phyloP scores from a whole-genome alignment of 2,888 invertebrate species.

The Caenorhabditis sinica region DNA sequence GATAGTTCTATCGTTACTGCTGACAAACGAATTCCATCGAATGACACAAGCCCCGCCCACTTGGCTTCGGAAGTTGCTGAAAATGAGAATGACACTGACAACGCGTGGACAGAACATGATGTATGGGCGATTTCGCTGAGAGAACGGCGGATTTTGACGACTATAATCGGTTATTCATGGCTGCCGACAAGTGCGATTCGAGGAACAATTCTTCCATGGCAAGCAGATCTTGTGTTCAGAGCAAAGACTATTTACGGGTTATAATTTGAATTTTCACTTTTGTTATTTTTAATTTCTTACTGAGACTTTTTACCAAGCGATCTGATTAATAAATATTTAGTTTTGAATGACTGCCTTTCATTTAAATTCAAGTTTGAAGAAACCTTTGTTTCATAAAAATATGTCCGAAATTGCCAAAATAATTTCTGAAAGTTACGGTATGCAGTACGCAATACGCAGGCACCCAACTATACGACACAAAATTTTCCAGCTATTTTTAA shows the following conservation, averaged over 20 bases:
- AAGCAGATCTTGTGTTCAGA: conserved; percentile 49
- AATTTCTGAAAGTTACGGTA: conserved; percentile 20
- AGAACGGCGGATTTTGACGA: conserved; percentile 49
- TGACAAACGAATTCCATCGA: conserved; percentile 55
- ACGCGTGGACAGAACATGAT: conserved; percentile 82
- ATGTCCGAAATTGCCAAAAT: too few relatives aligned
- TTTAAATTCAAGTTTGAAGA: neutral
- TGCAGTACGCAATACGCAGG: conserved; percentile 8
- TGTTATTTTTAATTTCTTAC: neutral
- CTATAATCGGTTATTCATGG: conserved; percentile 59
- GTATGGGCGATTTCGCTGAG: conserved; percentile 76
- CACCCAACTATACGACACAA: neutral
- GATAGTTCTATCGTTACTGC: conserved; percentile 66
- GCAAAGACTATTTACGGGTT: conserved; percentile 67
- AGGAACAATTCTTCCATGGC: conserved; percentile 52
- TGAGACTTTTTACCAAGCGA: neutral
- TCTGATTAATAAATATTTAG: conserved; percentile 9
- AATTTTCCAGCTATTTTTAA: too few relatives aligned
- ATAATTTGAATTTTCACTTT: conserved; percentile 25
- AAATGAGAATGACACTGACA: conserved; percentile 80
- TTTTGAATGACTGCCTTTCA: too few relatives aligned
- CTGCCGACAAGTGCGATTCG: conserved; percentile 37
- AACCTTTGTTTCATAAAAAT: too few relatives aligned
- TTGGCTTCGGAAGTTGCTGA: conserved; percentile 65
- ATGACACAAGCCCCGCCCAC: conserved; percentile 69